Evolutionary conservation across 1,140 invertebrate genomes (phyloP), one percentile per base, ranked within the genome.

Genomic region (Heliconius congener): DNA sequence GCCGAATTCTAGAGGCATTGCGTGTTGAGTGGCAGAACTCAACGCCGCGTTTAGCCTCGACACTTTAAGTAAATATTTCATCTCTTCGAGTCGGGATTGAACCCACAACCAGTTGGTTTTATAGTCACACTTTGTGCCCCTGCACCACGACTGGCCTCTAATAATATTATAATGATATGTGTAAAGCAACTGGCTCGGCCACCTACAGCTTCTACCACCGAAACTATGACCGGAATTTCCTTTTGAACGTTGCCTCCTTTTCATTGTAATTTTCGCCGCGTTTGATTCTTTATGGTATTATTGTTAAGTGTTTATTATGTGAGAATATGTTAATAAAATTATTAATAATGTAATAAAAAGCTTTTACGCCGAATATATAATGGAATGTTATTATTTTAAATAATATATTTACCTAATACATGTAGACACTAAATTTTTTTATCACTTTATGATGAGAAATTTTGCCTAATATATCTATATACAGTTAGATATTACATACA

Each of bases 151-250:
- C 34, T 37, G 34, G 34, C 0, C 6, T 37, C 30, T 46, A 72
- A 78, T 74, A 78, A 74, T 74, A 50, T 34, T 74, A 39, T 66
- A 74, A 74, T 74, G 30, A 74, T 78, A 78, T 70, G 72, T 66
- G 52, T 74, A 74, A 71, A 78, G 27, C 77, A 71, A 78, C 77
- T 55, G 50, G 16, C 42, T 77, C 42, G 70, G 70, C 66, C 60
- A 42, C 60, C 74, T 75, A 75, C 34, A 42, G 74, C 27, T 30
- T 66, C 60, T 30, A 66, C n/a, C 39, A 39, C 23, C 42, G 6
- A 74, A 74, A 74, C 42, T 78, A 52, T 42, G 34, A 42, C 46
- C 74, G 74, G 74, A 76, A 76, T 70, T 50, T 46, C 60, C 60
- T 76, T 46, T 76, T 71, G 66, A 76, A 76, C 66, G 8, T 19